Evolutionary conservation across 2,113 vertebrate genomes (phyloP), one percentile per base, ranked within the genome.

Genomic region (Psittacula cyanocephala): DNA sequence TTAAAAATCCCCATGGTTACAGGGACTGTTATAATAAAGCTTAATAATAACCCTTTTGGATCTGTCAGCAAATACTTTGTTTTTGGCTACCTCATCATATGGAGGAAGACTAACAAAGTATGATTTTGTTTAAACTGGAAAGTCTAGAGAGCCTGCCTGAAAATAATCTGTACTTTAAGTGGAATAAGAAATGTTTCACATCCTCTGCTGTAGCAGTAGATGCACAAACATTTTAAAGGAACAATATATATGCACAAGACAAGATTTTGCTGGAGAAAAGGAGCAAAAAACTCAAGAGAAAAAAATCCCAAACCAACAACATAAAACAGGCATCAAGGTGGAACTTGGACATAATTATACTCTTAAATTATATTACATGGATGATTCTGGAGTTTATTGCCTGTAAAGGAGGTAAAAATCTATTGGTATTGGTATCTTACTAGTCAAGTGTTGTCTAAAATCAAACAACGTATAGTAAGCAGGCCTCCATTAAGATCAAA

Each of bases 201-300:
- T 53, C 7, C 6, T 33, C 55, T 81, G 43, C 44, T 62, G 62
- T 7, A 70, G 33, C 28, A 63, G 13, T 29, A 68, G 18, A 71
- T 50, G 46, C 23, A 92, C 89, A 80, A 71, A 18, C 17, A 60
- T 83, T 85, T 93, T 71, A 88, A 79, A 91, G 39, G 20, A 79
- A 44, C 3, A 60, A 35, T 47, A 53, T 41, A 57, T 35, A 44
- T 7, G 70, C 15, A 49, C 7, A 62, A 52, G 25, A 17, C 81
- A 79, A 71, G 2, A 83, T 75, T 41, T 75, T 63, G 6, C 25
- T 59, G 24, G 71, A 88, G 29, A 65, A 23, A 74, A 60, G 59
- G 24, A 10, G n/a, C 12, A 69, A 82, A 85, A 75, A 68, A 25
- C 9, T 46, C n/a, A 33, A 33, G 47, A 29, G 6, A 41, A 44